These are phyloP conservation scores for Lucinisca nassula DNA, from an alignment of 2,888 invertebrate species.

Conservation along the genomic window DNA sequence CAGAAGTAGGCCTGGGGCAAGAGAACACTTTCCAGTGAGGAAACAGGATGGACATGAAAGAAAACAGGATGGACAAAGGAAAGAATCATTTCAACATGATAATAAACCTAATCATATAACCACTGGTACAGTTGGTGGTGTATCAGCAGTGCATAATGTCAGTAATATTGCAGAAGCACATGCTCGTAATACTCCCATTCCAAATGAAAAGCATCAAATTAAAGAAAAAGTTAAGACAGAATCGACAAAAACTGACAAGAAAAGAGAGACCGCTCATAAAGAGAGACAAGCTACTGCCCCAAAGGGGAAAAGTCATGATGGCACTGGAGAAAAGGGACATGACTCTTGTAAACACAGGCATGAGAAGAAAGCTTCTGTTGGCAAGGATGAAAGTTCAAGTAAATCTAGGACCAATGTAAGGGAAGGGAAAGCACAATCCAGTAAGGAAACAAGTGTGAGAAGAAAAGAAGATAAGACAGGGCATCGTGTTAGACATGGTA, in stretches of 20 bases:
- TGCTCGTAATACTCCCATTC: no score
- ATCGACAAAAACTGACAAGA: background rate
- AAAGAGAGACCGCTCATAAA: background rate
- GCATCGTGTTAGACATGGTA: background rate
- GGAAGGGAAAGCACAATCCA: background rate
- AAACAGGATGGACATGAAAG: no score
- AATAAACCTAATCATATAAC: background rate
- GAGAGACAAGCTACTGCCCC: background rate
- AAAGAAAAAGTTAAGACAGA: background rate
- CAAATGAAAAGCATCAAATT: no score
- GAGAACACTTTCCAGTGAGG: background rate
- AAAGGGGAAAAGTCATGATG: no score
- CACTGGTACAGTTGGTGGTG: background rate
- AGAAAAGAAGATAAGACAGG: background rate
- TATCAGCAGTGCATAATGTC: no score
- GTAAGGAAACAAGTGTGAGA: background rate
- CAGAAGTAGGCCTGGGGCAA: background rate
- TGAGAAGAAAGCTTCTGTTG: background rate
- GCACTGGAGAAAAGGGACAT: background rate
- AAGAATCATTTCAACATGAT: background rate
- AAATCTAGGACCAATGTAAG: background rate
- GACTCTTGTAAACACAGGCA: background rate
- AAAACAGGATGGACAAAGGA: background rate
- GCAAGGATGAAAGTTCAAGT: background rate
- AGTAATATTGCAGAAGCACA: no score